Evolutionary conservation across 2,113 vertebrate genomes (phyloP), one percentile per base, ranked within the genome.

Genomic region (Pagrus major): DNA sequence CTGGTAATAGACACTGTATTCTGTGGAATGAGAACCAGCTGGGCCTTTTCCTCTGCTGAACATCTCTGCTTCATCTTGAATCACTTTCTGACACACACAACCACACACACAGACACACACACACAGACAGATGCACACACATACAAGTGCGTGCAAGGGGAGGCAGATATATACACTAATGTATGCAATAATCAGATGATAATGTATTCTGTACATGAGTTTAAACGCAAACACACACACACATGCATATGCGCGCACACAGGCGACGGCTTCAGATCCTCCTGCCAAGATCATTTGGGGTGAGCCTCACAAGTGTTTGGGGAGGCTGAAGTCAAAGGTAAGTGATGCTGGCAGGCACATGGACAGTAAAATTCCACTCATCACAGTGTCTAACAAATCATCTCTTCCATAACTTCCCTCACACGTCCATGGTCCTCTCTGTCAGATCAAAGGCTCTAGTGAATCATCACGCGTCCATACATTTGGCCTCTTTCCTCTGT

Each of bases 361-460:
- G 86, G 85, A 88, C 89, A 82, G 85, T 81, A 86, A 93, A 90
- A 89, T 85, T 85, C 80, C 81, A 76, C 83, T 90, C 87, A 89
- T 86, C 80, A 31, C 80, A n/a, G 52, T 66, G 67, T 84, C 78
- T 71, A 79, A 92, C 89, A 93, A 93, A 93, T 93, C 91, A 91
- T 91, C 82, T 74, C 69, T 27, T 87, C 84, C 85, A 88, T 87
- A 82, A 91, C 87, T 87, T 84, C 81, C 76, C 78, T 84, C 89
- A 80, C 79, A 86, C 86, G 46, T 90, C 87, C 77, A 41, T 47
- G 72, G 71, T 80, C 85, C 42, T 60, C 69, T 58, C 61, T 29
- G 69, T 93, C 88, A 91, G 83, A 91, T 92, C 83, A 87, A 89
- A 90, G 85, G 21, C 31, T 35, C 21, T 25, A n/a, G 81, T 71